Percentiles rank a stretch among this genome's conserved stretches.
phyloP scores from a whole-genome alignment of 2,888 invertebrate species.

The Icerya purchasi region DNA sequence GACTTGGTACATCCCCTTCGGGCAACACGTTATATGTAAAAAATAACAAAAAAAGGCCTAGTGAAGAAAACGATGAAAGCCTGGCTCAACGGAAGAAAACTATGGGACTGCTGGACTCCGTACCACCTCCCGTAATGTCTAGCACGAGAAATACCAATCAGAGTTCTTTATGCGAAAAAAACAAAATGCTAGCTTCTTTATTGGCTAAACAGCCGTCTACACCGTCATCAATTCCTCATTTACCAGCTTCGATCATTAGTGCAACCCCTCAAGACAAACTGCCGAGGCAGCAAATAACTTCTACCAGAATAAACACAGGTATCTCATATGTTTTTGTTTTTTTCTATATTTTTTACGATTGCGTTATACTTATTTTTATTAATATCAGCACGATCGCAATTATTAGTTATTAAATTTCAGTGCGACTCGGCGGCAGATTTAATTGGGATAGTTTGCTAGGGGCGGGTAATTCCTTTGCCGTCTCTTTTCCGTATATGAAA shows the following conservation, averaged over 20 bases:
- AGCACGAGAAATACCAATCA: not conserved
- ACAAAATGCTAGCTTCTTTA: constrained; percentile 64
- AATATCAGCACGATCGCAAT: too few species aligned
- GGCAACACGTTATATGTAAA: constrained; percentile 25
- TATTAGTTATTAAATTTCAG: too few species aligned
- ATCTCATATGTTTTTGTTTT: not conserved
- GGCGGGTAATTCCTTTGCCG: too few species aligned
- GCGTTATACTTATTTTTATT: not conserved
- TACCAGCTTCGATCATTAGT: constrained; percentile 38
- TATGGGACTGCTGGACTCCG: constrained; percentile 16
- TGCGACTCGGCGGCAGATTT: too few species aligned
- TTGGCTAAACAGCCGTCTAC: constrained; percentile 50
- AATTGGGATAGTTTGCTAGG: too few species aligned
- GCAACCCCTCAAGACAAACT: constrained; percentile 50
- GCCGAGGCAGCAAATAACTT: constrained; percentile 24
- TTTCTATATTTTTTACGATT: not conserved
- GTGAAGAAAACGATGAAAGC: constrained; percentile 35
- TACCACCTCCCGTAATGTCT: constrained; percentile 10
- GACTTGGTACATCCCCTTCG: constrained; percentile 21
- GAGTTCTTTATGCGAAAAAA: constrained; percentile 56
- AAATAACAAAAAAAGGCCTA: constrained; percentile 41
- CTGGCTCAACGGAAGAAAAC: constrained; percentile 29
- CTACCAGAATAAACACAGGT: constrained; percentile 1
- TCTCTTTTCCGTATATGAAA: too few species aligned
- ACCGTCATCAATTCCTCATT: constrained; percentile 38